Evolutionary conservation across 2,888 invertebrate species (phyloP), one percentile per base, ranked within the genome.

Genomic region (Caenorhabditis virilis): DNA sequence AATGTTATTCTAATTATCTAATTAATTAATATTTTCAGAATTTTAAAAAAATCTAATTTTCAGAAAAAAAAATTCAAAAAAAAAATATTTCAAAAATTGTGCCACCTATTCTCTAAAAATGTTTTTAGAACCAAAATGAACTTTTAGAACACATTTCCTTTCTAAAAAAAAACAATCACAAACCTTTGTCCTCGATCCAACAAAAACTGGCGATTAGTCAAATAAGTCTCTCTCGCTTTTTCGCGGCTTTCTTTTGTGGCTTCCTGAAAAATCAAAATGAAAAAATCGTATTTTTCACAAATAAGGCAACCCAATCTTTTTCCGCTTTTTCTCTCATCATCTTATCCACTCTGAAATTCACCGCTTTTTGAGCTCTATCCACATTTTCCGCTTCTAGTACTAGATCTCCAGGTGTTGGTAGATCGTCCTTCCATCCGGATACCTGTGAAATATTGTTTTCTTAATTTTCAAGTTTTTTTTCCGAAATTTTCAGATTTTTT

Each of bases 341-440:
- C 75, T 88, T 86, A 15, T 85, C 84, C 77, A 88, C 86, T 1
- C 93, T 88, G 83, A 87, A 89, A 41, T 86, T 86, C 67, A 91
- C 85, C 4, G 90, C 89, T 64, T 88, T 90, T 60, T 88, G 87
- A 86, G 88, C 89, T 88, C 63, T 43, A 33, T 64, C 65, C 45
- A 91, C 92, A 1, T 87, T 88, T 65, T 88, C 88, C 2, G 93
- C 92, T 86, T 95, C 90, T 6, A 93, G 84, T 33, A 95, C 89
- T 50, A 88, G 86, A 74, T 95, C 93, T 0, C 98, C 98, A 13
- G 94, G 91, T 0, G 89, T 84, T 0, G 97, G 97, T 69, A 95
- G 76, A 82, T 69, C 83, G 20, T 90, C 90, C 69, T 89, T 88
- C 97, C 97, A 98, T 3, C 97, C 97, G 39, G 61, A 64, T 13